A percentile compares a stretch with the other conserved stretches of the same genome.
phyloP scores from a whole-genome alignment of 2,797 vertebrate species.

The Scleropages formosus region DNA sequence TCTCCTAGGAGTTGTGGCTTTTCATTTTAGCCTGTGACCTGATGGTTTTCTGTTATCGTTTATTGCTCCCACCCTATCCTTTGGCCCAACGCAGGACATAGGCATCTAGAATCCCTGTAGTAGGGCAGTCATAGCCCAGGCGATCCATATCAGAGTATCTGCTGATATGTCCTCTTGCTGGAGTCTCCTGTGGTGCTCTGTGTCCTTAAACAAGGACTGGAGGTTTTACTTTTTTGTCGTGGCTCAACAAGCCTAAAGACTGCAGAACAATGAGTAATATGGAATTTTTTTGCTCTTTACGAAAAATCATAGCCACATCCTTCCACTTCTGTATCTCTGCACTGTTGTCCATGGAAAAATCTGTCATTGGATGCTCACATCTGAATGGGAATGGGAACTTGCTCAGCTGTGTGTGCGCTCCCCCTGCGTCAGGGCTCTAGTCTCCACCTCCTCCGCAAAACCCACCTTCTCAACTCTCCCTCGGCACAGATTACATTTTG shows the following conservation, averaged over 20 bases:
- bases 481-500: constrained; percentile 64
- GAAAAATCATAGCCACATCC: constrained; percentile 62
- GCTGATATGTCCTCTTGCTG: not conserved
- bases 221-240: not conserved
- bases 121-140: no score
- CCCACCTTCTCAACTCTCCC: not conserved
- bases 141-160: not conserved
- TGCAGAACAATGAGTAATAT: constrained; percentile 62
- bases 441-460: not conserved
- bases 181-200: not conserved
- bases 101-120: no score
- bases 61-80: no score
- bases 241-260: no score
- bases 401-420: constrained; percentile 36
- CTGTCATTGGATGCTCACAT: constrained; percentile 73
- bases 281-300: constrained; percentile 58
- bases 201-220: not conserved
- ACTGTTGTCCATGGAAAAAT: constrained; percentile 77
- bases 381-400: constrained; percentile 74
- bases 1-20: not conserved
- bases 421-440: constrained; percentile 1
- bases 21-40: not conserved
- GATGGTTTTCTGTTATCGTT: not conserved
- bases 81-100: not conserved
- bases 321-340: constrained; percentile 70